Base-by-base conservation (phyloP, 2,113 vertebrate genomes). In the Nicator chloris region DNA sequence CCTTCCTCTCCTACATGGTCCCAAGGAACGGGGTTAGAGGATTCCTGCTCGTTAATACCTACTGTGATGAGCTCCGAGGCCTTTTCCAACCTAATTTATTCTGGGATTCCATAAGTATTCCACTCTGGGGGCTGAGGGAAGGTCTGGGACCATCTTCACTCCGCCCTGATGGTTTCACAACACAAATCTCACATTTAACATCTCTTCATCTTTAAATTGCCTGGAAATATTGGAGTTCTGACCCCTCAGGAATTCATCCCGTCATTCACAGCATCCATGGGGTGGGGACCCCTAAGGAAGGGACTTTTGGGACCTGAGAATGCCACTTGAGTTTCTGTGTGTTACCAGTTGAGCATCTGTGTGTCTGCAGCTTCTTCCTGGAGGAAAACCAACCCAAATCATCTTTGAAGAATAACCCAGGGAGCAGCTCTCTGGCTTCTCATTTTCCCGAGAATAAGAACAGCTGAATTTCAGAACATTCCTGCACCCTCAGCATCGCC, bases 1-100 rank as follows among this genome's bases (percentile, higher is more conserved):
- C 49, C 23, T 59, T 72, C 19, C 33, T 76, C 37, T 47, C 56
- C 19, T 11, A 33, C n/a, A 23, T 56, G n/a, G 11, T n/a, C 28
- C 20, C 50, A 47, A 33, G n/a, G 33, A 44, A 44, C 35, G 45
- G 39, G 39, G 14, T 54, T 10, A 15, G 14, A 64, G 39, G 33
- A 54, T 45, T 72, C 33, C 27, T 1, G 3, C 37, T 51, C 13
- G 0, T 50, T 60, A 31, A 23, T 15, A 11, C 6, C 21, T 72
- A 39, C 11, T 63, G 39, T 45, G 39, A 45, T 54, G 49, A 72
- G 22, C 33, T 45, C 57, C 0, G 4, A 45, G 27, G 14, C 39
- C 3, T 72, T 84, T 45, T 39, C 68, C 28, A 33, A 45, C 11
- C 10, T 9, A 7, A 83, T 72, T 64, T 6, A 10, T 45, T 23